These are phyloP conservation scores for Ceratosolen solmsi DNA, from an alignment of 1,140 invertebrate species.

Conservation along the genomic window DNA sequence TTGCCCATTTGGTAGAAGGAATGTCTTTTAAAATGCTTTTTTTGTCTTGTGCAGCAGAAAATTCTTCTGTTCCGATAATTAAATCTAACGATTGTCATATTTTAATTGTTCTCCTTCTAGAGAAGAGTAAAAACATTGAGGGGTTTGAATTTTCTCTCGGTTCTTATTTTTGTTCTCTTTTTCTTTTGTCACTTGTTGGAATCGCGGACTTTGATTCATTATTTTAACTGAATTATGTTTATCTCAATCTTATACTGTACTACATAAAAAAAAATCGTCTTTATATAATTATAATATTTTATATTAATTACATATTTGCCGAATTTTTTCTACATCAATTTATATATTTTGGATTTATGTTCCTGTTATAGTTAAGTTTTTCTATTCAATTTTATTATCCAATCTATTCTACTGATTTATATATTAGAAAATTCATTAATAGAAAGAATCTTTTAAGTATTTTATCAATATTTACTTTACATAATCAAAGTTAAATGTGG, in stretches of 20 bases:
- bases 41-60: not conserved
- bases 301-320: no score
- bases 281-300: no score
- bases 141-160: not conserved
- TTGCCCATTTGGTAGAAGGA: not conserved
- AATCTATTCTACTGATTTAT: no score
- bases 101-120: conserved; percentile 70
- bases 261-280: no score
- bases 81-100: conserved; percentile 72
- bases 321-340: no score
- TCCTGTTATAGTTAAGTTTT: no score
- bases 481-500: no score
- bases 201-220: conserved; percentile 42
- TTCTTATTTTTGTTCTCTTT: not conserved
- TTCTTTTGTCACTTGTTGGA: conserved; percentile 8
- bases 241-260: not conserved
- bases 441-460: no score
- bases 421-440: no score
- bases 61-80: conserved; percentile 69
- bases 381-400: no score
- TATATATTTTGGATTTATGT: no score
- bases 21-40: not conserved
- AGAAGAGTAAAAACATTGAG: conserved; percentile 27
- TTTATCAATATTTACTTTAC: no score
- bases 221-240: conserved; percentile 10